phyloP scores from a whole-genome alignment of 2,113 vertebrate species.

The Strigops habroptila region DNA sequence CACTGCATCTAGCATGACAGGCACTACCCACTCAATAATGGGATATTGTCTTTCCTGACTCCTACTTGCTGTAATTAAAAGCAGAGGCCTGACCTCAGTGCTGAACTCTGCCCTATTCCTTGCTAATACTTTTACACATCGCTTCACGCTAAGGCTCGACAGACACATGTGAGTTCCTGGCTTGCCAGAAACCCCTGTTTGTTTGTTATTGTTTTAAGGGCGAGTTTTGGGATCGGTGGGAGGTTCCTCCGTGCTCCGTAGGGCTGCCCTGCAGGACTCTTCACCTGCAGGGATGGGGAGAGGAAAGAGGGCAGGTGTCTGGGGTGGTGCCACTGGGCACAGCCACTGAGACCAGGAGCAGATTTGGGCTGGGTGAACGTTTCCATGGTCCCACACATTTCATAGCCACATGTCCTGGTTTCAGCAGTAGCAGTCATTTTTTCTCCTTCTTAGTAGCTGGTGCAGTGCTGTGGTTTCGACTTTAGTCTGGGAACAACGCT shows the following conservation, averaged over 20 bases:
- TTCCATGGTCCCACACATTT: accelerated
- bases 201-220: neutral
- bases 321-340: neutral
- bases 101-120: conserved; percentile 1
- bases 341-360: neutral
- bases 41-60: conserved; percentile 17
- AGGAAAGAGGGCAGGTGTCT: neutral
- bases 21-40: conserved; percentile 2
- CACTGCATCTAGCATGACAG: neutral
- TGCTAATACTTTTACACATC: neutral
- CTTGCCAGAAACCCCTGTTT: accelerated
- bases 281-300: accelerated
- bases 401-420: accelerated
- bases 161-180: neutral
- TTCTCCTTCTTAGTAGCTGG: too few species aligned
- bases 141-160: accelerated
- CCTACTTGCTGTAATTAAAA: neutral
- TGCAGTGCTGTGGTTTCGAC: too few species aligned
- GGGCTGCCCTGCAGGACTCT: neutral
- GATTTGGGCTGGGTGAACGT: accelerated
- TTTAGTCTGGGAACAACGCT: too few species aligned
- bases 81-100: neutral
- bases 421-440: too few species aligned
- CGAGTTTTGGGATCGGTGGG: accelerated
- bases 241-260: neutral